Evolutionary conservation across 2,888 invertebrate genomes (phyloP).

Genomic region (Scaptomyza cyrtandrae): DNA sequence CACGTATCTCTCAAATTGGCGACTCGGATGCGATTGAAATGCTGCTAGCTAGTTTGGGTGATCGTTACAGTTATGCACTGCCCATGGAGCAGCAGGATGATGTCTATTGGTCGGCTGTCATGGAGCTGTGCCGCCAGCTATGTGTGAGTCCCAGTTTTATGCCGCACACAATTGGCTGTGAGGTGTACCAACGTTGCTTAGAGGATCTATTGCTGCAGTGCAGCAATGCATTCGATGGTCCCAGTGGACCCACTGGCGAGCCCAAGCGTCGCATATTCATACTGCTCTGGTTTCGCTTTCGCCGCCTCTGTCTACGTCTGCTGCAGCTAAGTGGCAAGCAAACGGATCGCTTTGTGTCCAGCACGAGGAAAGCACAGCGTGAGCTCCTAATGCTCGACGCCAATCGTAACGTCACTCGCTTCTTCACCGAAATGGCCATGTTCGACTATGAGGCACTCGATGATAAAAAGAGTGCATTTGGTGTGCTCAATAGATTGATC

Average conservation of each 20-base stretch:
- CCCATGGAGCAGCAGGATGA: conserved; percentile 15
- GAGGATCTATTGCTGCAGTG: conserved; percentile 85
- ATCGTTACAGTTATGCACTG: conserved; percentile 56
- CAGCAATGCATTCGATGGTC: conserved; percentile 65
- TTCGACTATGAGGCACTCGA: conserved; percentile 85
- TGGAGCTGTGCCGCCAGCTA: conserved; percentile 85
- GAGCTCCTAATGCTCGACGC: conserved; percentile 85
- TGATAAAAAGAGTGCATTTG: conserved; percentile 1
- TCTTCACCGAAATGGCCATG: conserved; percentile 88
- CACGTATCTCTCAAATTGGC: conserved; percentile 75
- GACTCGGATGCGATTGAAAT: conserved; percentile 86
- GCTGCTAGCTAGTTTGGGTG: conserved; percentile 80
- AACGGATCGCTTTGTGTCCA: not conserved
- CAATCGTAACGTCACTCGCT: conserved; percentile 86
- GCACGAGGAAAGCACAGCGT: conserved; percentile 83
- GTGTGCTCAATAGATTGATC: conserved; percentile 85
- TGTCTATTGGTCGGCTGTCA: conserved; percentile 65
- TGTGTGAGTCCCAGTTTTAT: conserved; percentile 87
- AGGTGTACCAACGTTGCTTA: conserved; percentile 86
- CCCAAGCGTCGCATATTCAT: conserved; percentile 85
- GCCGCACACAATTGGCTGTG: conserved; percentile 87
- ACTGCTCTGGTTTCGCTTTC: conserved; percentile 88
- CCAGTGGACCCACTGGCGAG: conserved; percentile 70
- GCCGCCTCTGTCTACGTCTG: conserved; percentile 86
- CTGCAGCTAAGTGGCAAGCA: conserved; percentile 84